Evolutionary conservation across 1,140 invertebrate species (phyloP), one percentile per base, ranked within the genome.

Genomic region (Drosophila kohkoa): DNA sequence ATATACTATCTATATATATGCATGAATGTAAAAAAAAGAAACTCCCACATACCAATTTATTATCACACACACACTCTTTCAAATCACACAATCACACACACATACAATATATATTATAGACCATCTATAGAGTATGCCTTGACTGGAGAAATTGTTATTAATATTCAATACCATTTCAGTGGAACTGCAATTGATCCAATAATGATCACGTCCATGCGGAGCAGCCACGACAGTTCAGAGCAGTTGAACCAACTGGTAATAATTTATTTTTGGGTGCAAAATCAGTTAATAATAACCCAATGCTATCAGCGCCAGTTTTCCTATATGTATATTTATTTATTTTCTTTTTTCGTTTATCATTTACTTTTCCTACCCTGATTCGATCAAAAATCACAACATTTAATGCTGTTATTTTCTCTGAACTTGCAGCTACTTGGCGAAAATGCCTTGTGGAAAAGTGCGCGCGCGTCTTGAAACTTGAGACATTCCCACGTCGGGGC

Each of bases 151-250:
- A 57, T 57, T 74, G 43, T 70, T 74, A 88, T 73, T 81, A 89
- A 89, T 78, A 46, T 78, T 70, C 77, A 54, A 35, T 87, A 88
- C 80, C 65, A 65, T 87, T 87, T 88, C 85, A 87, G 83, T 81
- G 73, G 63, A 59, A 64, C 55, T 43, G 73, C 73, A 28, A 54
- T 79, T 79, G 71, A 65, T 59, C 25, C 35, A 48, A 64, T 52
- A n/a, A 28, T 49, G 48, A 52, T 52, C 35, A 49, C 68, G 16
- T 60, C 55, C 20, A 43, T 15, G 20, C 51, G 55, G 38, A 59
- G 25, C 69, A 43, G 38, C 13, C 8, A 13, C 41, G 64, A 41
- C 49, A 38, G 51, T 65, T 52, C 25, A 51, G 41, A 55, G 46
- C 55, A 41, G 54, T 57, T 57, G 54, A 57, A 38, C 60, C 54